These are phyloP conservation scores for Crocallis elinguaria DNA, from an alignment of 2,888 invertebrate genomes.

Conservation along the genomic window DNA sequence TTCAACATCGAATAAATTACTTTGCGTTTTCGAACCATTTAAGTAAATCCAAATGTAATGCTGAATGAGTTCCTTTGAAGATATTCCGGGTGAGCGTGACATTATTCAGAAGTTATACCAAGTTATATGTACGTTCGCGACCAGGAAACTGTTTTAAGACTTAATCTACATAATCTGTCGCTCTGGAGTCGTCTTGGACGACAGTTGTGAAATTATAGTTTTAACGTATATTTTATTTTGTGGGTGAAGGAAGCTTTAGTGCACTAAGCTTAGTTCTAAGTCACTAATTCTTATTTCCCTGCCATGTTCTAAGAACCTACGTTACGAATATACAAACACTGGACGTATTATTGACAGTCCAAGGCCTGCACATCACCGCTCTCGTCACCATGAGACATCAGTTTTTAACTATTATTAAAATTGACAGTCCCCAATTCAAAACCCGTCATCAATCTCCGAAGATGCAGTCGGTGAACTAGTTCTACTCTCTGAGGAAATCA, in stretches of 20 bases:
- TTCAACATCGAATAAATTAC: no score
- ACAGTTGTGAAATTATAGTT: neutral
- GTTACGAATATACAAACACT: no score
- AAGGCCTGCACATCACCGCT: no score
- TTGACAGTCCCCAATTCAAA: neutral
- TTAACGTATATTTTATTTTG: neutral
- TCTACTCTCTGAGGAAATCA: conserved; percentile 35
- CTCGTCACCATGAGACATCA: neutral
- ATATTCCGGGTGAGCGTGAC: neutral
- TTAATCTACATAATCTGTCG: conserved; percentile 46
- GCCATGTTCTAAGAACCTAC: no score
- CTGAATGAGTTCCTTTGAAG: conserved; percentile 5
- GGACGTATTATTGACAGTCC: no score
- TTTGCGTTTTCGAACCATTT: neutral
- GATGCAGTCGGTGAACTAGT: conserved; percentile 30
- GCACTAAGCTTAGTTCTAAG: neutral
- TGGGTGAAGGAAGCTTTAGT: neutral
- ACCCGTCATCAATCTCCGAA: conserved; percentile 12
- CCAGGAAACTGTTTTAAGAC: conserved; percentile 37
- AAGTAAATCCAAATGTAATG: conserved; percentile 3
- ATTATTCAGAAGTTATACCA: conserved; percentile 13
- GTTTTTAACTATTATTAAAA: neutral
- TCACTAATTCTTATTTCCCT: no score
- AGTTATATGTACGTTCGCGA: no score
- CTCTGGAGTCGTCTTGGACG: conserved; percentile 13